These are phyloP conservation scores for Papilio demoleus DNA, from an alignment of 2,888 invertebrate species.

Conservation along the genomic window DNA sequence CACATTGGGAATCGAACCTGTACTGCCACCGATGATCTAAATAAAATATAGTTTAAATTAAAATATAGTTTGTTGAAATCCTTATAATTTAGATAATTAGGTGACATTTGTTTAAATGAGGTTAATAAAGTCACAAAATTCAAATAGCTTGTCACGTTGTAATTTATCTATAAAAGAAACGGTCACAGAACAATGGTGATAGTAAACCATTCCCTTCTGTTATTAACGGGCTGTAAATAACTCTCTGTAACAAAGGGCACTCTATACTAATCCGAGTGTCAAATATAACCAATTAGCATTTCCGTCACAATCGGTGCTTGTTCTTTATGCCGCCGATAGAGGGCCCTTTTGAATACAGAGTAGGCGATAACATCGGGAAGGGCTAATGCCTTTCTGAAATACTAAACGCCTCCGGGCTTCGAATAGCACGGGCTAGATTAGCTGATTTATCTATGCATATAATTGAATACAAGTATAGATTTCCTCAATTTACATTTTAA, in stretches of 20 bases:
- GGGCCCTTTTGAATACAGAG: conserved; percentile 67
- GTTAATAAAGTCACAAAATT: neutral
- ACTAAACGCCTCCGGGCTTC: conserved; percentile 47
- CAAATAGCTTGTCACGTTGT: conserved; percentile 1
- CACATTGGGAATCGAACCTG: too few species aligned
- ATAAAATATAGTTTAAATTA: neutral
- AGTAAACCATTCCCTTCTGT: conserved; percentile 12
- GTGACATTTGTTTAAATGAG: neutral
- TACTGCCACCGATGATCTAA: too few species aligned
- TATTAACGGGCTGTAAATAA: conserved; percentile 37
- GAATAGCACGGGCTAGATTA: conserved; percentile 41
- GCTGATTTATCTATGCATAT: conserved; percentile 36
- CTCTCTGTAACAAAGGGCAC: conserved; percentile 56
- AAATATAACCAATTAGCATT: conserved; percentile 69
- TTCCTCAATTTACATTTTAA: neutral
- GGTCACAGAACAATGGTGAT: conserved; percentile 15
- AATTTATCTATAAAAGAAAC: neutral
- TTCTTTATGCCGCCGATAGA: conserved; percentile 70
- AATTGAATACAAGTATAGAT: conserved; percentile 9
- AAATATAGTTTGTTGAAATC: neutral
- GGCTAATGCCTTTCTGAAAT: conserved; percentile 59
- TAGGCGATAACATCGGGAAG: conserved; percentile 68
- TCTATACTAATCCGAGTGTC: conserved; percentile 64
- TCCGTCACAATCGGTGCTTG: conserved; percentile 68
- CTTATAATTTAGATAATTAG: neutral